Evolutionary conservation across 2,113 vertebrate genomes (phyloP).

Genomic region (Otis tarda): DNA sequence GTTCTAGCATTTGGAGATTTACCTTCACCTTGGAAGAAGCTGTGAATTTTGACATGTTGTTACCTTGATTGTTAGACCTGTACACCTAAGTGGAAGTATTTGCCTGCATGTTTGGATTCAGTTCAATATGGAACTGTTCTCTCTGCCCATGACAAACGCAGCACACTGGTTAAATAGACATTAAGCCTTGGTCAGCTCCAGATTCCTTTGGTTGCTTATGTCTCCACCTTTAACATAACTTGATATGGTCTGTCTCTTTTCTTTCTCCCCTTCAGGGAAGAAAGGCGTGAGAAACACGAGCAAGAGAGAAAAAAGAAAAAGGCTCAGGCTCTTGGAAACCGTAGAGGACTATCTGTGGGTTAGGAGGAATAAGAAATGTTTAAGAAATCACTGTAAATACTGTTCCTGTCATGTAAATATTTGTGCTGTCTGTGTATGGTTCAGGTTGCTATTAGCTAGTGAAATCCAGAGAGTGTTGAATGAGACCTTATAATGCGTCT

Average conservation of each 20-base stretch:
- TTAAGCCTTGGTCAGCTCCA: background rate
- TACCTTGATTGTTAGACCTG: background rate
- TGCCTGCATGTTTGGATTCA: background rate
- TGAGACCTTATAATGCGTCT: background rate
- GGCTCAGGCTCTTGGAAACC: constrained; percentile 74
- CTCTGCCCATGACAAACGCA: background rate
- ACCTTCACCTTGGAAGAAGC: background rate
- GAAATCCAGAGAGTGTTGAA: background rate
- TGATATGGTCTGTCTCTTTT: background rate
- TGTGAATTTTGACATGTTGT: background rate
- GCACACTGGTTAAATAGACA: background rate
- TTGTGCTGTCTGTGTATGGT: background rate
- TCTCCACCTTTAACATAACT: background rate
- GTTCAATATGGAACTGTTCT: background rate
- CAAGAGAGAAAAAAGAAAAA: constrained; percentile 87
- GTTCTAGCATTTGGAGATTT: background rate
- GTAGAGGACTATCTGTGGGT: constrained; percentile 77
- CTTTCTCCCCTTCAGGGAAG: constrained; percentile 72
- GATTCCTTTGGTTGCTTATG: background rate
- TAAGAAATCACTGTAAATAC: constrained; percentile 28
- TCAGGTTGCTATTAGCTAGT: background rate
- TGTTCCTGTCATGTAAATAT: constrained; percentile 55
- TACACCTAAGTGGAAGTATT: background rate
- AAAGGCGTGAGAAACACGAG: constrained; percentile 75
- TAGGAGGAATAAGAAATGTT: background rate